phyloP scores from a whole-genome alignment of 2,113 vertebrate genomes.

The Oncorhynchus gorbuscha region DNA sequence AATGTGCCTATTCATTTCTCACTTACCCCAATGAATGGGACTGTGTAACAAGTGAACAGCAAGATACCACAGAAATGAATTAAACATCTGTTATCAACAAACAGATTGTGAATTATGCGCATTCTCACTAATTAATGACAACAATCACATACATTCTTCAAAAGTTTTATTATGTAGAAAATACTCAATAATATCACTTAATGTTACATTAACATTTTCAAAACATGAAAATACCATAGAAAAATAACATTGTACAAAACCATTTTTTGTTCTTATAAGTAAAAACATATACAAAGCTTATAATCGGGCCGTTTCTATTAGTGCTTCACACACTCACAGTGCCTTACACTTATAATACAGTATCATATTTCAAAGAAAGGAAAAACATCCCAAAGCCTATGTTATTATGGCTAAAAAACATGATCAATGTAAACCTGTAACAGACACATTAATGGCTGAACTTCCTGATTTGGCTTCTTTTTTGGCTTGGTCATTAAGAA shows the following conservation, averaged over 20 bases:
- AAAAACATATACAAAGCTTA: conserved; percentile 47
- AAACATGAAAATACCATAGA: background rate
- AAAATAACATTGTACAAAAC: background rate
- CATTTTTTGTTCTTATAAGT: background rate
- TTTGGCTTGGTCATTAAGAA: no score
- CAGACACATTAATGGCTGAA: conserved; percentile 4
- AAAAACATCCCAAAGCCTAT: conserved; percentile 10
- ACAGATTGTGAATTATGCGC: background rate
- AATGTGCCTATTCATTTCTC: no score
- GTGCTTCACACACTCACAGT: conserved; percentile 38
- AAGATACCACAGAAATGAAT: no score
- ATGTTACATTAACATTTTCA: background rate
- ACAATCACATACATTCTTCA: background rate
- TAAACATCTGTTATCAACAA: no score
- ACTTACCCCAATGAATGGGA: no score
- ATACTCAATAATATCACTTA: background rate
- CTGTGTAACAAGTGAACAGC: no score
- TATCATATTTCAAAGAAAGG: background rate
- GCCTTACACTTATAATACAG: conserved; percentile 40
- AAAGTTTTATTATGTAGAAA: background rate
- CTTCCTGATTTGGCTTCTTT: no score
- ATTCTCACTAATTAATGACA: background rate
- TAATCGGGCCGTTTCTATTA: conserved; percentile 36
- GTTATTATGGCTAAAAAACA: background rate
- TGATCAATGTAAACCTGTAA: conserved; percentile 13